These are phyloP conservation scores for Seriola rivoliana DNA, from an alignment of 2,113 vertebrate genomes.

Conservation along the genomic window DNA sequence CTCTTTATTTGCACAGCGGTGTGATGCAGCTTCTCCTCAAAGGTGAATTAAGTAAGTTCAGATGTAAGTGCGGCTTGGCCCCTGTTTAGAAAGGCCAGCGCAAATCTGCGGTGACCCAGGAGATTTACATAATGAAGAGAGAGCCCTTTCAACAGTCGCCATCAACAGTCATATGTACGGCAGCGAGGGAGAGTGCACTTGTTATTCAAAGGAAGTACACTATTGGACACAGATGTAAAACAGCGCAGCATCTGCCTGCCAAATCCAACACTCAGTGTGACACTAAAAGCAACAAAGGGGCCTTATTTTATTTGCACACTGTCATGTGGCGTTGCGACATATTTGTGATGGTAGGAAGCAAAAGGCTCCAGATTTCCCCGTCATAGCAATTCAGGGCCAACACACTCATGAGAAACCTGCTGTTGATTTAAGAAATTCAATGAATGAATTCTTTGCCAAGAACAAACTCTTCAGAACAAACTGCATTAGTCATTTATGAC, in stretches of 20 bases:
- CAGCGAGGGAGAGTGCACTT: slow-evolving; percentile 4
- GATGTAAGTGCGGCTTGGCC: slow-evolving; percentile 24
- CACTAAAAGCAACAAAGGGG: slow-evolving; percentile 36
- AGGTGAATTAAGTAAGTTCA: slow-evolving; percentile 22
- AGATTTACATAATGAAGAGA: slow-evolving; percentile 53
- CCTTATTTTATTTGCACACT: slow-evolving; percentile 49
- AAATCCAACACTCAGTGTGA: slow-evolving; percentile 51
- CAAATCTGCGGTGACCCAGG: slow-evolving; percentile 34
- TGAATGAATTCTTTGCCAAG: background rate
- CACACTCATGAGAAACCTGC: background rate
- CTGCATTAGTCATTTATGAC: background rate
- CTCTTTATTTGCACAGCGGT: slow-evolving; percentile 4
- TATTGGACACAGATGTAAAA: slow-evolving; percentile 57
- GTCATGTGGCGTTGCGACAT: slow-evolving; percentile 25
- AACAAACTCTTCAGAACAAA: slow-evolving; percentile 10
- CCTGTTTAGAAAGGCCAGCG: slow-evolving; percentile 18
- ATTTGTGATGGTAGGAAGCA: slow-evolving; percentile 10
- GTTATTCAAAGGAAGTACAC: slow-evolving; percentile 57
- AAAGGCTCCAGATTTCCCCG: background rate
- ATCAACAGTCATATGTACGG: slow-evolving; percentile 39
- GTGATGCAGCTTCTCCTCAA: slow-evolving; percentile 11
- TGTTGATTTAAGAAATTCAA: background rate
- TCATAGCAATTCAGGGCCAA: background rate
- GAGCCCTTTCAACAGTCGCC: slow-evolving; percentile 60
- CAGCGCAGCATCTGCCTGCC: slow-evolving; percentile 40